Base-by-base conservation (phyloP, 1,140 invertebrate species). In the Papilio dardanus region DNA sequence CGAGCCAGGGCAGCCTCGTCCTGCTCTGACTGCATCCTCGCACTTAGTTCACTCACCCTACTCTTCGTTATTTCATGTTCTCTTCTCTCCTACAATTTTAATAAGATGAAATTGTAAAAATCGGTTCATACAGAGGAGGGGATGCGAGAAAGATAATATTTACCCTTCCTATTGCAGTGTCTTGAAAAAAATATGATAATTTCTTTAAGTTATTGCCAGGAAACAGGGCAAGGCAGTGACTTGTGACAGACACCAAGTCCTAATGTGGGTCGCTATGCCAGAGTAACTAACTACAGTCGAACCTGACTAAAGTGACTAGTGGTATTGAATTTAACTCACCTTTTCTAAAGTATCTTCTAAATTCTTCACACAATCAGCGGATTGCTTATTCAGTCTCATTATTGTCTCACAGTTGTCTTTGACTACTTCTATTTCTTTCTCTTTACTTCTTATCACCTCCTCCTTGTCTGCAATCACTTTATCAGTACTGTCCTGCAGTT, bases 291-390 rank as follows among this genome's bases (percentile, higher is more conserved):
- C n/a, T n/a, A n/a, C n/a, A n/a, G n/a, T n/a, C n/a, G n/a, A n/a
- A n/a, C n/a, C n/a, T n/a, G n/a, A n/a, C n/a, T n/a, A n/a, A n/a
- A n/a, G n/a, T n/a, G n/a, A n/a, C n/a, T n/a, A n/a, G n/a, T n/a
- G n/a, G n/a, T 46, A 71, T 67, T 73, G 37, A 14, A 12, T 66
- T n/a, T 71, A 76, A 50, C 71, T 84, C 85, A 95, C 95, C 84
- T 95, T 94, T 75, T 92, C 91, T 46, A 94, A 82, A 82, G 94
- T 90, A 40, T 93, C 87, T 83, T 95, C 94, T 73, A 94, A 90
- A 80, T 93, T 90, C 74, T 83, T 91, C 16, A 95, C 80, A 84
- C 94, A 94, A 66, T 95, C 93, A 4, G 92, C 88, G 7, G 94
- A 91, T 76, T 94, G 92, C 76, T 94, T 94, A 71, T 94, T 94